A percentile compares a stretch with the other conserved stretches of the same genome.
phyloP scores from a whole-genome alignment of 2,888 invertebrate genomes.

The Chrysina gloriosa region DNA sequence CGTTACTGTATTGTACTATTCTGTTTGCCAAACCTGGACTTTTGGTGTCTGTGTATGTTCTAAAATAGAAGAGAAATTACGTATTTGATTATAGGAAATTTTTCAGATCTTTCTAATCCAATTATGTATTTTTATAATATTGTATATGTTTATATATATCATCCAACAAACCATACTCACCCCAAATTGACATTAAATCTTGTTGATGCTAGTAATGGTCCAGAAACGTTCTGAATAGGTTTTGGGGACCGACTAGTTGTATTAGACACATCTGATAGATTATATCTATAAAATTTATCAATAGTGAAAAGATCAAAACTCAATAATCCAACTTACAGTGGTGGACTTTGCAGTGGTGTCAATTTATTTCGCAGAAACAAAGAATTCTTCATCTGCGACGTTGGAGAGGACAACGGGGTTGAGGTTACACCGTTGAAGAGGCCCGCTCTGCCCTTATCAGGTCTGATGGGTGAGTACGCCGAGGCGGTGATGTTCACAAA shows the following conservation, averaged over 20 bases:
- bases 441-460: constrained; percentile 4
- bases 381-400: constrained; percentile 23
- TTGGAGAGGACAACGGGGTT: constrained; percentile 33
- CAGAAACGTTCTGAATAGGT: constrained; percentile 60
- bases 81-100: neutral
- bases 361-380: constrained; percentile 31
- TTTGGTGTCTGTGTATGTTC: constrained; percentile 66
- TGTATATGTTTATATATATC: neutral
- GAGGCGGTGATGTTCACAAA: constrained; percentile 25
- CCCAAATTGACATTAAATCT: constrained; percentile 66
- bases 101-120: neutral
- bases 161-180: constrained; percentile 55
- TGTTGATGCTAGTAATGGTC: constrained; percentile 65
- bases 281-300: constrained; percentile 38
- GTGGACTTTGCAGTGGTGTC: constrained; percentile 36
- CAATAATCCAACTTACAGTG: constrained; percentile 23
- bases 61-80: constrained; percentile 42
- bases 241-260: constrained; percentile 36
- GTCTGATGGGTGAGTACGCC: constrained; percentile 25
- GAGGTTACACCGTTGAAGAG: constrained; percentile 40
- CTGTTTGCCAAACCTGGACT: constrained; percentile 68
- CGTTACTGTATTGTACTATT: constrained; percentile 66
- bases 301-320: neutral
- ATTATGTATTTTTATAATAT: too few species aligned
- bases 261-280: constrained; percentile 34